Base-by-base conservation (phyloP, 2,113 vertebrate species). In the Xyrauchen texanus region DNA sequence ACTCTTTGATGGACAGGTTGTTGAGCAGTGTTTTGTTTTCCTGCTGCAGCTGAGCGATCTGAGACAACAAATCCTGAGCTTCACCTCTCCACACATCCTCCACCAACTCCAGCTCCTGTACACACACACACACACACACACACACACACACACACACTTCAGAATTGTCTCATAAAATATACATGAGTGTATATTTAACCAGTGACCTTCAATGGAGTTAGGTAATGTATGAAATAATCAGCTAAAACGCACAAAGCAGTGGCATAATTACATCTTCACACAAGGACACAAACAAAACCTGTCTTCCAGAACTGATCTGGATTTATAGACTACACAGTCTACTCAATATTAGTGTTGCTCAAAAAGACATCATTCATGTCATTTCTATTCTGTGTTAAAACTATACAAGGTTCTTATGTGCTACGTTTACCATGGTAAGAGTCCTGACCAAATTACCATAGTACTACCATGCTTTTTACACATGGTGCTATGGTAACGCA, bases 1-100 rank as follows among this genome's bases (percentile, higher is more conserved):
- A 70, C 65, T 98, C 96, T 88, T 95, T 98, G 86, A 92, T 89
- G 68, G 97, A 93, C 79, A 96, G 90, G 89, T 95, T 96, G 89
- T 93, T 96, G 87, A 98, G 91, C 76, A 99, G 95, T 75, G 93
- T 90, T 67, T 97, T 96, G 90, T 99, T 99, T 87, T 99, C 98
- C 83, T 97, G 95, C 90, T 99, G 98, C 84, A 99, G 94, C 90
- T 97, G 97, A 42, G 97, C 94, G 13, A 99, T 99, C 91, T 98
- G 97, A 3, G 95, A 93, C 15, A 99, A 94, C 12, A 99, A 94
- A 70, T 99, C 98, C 89, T 98, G 98, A 0, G 97, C 97, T 81
- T 99, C 96, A 34, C 96, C 96, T 78, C 98, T 90, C 98, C 98
- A 99, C 65, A 98, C 98, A 49, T 99, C 98, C 88, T 98, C 98